A percentile compares a stretch with the other conserved stretches of the same genome.
Evolutionary conservation across 2,888 invertebrate genomes (phyloP).

Genomic region (Glyphotaelius pellucidus): DNA sequence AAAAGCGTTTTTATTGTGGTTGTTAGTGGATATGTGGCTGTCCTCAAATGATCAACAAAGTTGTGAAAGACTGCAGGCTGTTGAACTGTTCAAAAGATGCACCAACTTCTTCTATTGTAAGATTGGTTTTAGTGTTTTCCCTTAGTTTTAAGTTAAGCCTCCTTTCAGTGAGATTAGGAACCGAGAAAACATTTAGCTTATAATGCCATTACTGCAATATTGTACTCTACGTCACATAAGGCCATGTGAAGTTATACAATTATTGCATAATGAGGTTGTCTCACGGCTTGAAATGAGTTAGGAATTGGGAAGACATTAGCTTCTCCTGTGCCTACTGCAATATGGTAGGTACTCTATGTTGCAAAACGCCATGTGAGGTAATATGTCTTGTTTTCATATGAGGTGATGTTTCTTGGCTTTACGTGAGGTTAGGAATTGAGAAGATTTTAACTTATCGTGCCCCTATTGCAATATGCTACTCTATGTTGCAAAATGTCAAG

Average conservation of each 20-base stretch:
- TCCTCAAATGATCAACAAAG: not conserved
- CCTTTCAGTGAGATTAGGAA: not conserved
- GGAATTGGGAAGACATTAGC: no score
- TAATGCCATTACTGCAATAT: not conserved
- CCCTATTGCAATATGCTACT: not conserved
- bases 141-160: not conserved
- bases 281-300: no score
- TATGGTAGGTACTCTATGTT: no score
- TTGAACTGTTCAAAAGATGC: not conserved
- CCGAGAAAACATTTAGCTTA: not conserved
- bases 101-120: not conserved
- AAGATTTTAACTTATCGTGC: not conserved
- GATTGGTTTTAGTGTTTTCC: not conserved
- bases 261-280: not conserved
- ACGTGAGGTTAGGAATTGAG: not conserved
- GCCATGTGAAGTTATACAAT: not conserved
- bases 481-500: conserved; percentile 27
- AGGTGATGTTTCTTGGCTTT: not conserved
- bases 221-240: not conserved
- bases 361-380: not conserved
- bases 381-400: not conserved
- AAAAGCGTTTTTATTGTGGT: not conserved
- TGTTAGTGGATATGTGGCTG: not conserved
- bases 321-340: no score
- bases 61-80: not conserved